A percentile compares a stretch with the other conserved stretches of the same genome.
Conservation (phyloP, 2,888 invertebrate species). For the Criorhina ranunculi region DNA sequence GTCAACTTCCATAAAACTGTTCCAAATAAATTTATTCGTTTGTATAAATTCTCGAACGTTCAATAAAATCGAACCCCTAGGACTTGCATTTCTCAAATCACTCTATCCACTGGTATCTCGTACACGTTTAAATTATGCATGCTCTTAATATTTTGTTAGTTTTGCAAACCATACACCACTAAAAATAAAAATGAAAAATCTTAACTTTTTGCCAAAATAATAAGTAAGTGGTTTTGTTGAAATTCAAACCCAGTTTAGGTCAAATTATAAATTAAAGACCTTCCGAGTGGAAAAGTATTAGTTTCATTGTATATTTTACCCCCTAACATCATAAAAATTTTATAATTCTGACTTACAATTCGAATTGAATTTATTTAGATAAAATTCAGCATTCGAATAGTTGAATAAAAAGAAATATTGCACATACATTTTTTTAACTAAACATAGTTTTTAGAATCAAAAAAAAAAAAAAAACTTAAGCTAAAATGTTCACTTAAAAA, state of each 20-base stretch:
- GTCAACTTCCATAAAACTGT: no score
- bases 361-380: neutral
- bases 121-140: neutral
- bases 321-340: neutral
- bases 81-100: no score
- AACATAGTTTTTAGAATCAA: conserved; percentile 26
- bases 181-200: neutral
- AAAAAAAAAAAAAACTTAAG: neutral
- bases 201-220: conserved; percentile 29
- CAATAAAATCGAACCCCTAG: no score
- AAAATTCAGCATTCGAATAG: conserved; percentile 18
- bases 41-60: no score
- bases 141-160: neutral
- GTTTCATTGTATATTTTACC: neutral
- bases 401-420: conserved; percentile 27
- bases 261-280: neutral
- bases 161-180: conserved; percentile 4
- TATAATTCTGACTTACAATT: conserved; percentile 7
- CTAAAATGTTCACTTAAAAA: neutral
- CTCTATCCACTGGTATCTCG: no score
- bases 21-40: no score
- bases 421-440: conserved; percentile 23
- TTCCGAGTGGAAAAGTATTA: conserved; percentile 42
- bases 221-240: conserved; percentile 5
- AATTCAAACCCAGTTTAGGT: conserved; percentile 8